phyloP scores from a whole-genome alignment of 2,113 vertebrate species.

The Ascaphus truei region DNA sequence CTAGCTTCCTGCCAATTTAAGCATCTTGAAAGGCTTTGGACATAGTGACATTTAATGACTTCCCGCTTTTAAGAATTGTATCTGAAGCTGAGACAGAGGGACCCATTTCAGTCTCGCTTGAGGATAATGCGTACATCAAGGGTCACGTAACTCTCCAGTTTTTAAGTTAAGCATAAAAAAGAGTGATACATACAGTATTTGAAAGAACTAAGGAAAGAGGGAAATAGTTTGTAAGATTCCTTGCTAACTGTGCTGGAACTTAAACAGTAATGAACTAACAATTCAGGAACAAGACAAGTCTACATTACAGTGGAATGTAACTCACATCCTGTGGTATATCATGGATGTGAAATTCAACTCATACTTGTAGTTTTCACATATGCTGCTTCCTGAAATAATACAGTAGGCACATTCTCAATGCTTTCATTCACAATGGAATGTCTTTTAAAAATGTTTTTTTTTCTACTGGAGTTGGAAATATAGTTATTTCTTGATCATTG shows the following conservation, averaged over 20 bases:
- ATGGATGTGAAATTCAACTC: conserved; percentile 33
- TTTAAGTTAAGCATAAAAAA: conserved; percentile 1
- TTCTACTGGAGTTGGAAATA: conserved; percentile 7
- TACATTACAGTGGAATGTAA: conserved; percentile 19
- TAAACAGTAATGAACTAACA: conserved; percentile 11
- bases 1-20: conserved; percentile 14
- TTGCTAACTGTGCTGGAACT: too few relatives aligned
- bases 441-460: neutral
- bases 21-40: conserved; percentile 1
- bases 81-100: neutral
- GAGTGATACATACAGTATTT: conserved; percentile 1
- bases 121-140: conserved; percentile 2
- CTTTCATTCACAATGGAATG: conserved; percentile 23
- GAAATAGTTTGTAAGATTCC: neutral
- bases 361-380: conserved; percentile 26
- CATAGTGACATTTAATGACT: conserved; percentile 6
- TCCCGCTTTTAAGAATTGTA: neutral
- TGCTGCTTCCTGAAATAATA: conserved; percentile 13
- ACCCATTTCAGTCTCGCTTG: conserved; percentile 2
- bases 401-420: conserved; percentile 25
- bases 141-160: conserved; percentile 11
- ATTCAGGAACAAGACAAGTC: conserved; percentile 23
- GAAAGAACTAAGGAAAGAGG: neutral
- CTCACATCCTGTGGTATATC: conserved; percentile 25
- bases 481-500: neutral